Evolutionary conservation across 2,797 vertebrate genomes (phyloP), one percentile per base, ranked within the genome.

Genomic region (Hoplostethus atlanticus): DNA sequence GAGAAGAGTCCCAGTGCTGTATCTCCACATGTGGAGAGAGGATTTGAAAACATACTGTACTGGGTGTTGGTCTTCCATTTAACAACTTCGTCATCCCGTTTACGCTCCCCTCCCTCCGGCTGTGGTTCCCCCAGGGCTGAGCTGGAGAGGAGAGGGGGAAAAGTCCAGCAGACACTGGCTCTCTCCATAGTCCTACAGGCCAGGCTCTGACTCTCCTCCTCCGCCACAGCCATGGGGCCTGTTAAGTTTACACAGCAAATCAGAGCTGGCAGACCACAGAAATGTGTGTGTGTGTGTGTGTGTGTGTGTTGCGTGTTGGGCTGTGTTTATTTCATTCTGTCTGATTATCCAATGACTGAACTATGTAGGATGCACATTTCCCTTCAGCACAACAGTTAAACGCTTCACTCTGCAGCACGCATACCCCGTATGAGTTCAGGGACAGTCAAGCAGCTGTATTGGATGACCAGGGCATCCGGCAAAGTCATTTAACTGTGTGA

Each of bases 21-120:
- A 9, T n/a, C 2, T 30, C 7, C 28, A 67, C 66, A 57, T 62
- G 71, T 71, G 79, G 75, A 74, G 76, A 76, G 71, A 75, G 46
- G 68, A 72, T 73, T 85, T 85, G 85, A 84, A 89, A 85, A 88
- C 76, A 67, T 57, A 64, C 73, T 87, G 85, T 83, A 76, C 84
- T 87, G 91, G 92, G 92, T 93, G 92, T 92, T 91, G 87, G 88
- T 87, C 80, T 53, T 76, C 57, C 17, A 28, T 84, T 88, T 83
- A 87, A 91, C 87, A 79, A 72, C 83, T 88, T 56, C 58, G 83
- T 90, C 91, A 90, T 91, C 71, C 77, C 67, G 64, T 72, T 78
- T 61, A 1, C 67, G 80, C 76, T 84, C 89, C 76, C 51, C 89
- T 92, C 91, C 89, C 87, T 84, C 86, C 80, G 84, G 81, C 72